Evolutionary conservation across 2,888 invertebrate species (phyloP), one percentile per base, ranked within the genome.

Genomic region (Dasypogon diadema): DNA sequence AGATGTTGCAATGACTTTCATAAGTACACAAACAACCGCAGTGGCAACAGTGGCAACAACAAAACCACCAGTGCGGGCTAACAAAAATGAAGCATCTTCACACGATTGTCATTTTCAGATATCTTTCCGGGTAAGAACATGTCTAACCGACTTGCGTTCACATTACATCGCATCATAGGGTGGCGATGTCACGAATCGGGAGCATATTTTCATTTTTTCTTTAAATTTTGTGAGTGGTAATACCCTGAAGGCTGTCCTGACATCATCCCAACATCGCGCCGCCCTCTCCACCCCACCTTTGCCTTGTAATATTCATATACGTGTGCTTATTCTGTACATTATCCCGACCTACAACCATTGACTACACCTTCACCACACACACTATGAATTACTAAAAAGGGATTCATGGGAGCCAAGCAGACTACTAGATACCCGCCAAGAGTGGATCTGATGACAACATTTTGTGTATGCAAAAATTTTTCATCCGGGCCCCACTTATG

Each of bases 91-190:
- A 34, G 70, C 34, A 54, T 30, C 54, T 54, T 70, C 70, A 54
- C 18, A 70, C 70, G 70, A 70, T 70, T 70, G 70, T 70, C 54
- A 54, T 54, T 54, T 54, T 16, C 70, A 54, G 70, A 70, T 70
- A 70, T 70, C 70, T 54, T 70, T 70, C 70, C 70, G 70, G 70
- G 70, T 68, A 70, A 70, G 70, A 30, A 70, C 70, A 34, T 34
- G 70, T 70, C 54, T 70, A 26, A 22, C 70, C 30, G 70, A 30
- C 51, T 54, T 70, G 70, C 70, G 70, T 70, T 70, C 37, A 24
- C 51, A 51, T 48, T 68, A 51, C 48, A 51, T 16, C 48, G n/a
- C 70, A 70, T 70, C 54, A 51, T 14, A 14, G 54, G 54, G 30
- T 54, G 54, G 51, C 54, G 54, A 37, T 70, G 70, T 70, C 70